These are phyloP conservation scores for Lasioglossum lativentre DNA, from an alignment of 2,888 invertebrate species.

Conservation along the genomic window DNA sequence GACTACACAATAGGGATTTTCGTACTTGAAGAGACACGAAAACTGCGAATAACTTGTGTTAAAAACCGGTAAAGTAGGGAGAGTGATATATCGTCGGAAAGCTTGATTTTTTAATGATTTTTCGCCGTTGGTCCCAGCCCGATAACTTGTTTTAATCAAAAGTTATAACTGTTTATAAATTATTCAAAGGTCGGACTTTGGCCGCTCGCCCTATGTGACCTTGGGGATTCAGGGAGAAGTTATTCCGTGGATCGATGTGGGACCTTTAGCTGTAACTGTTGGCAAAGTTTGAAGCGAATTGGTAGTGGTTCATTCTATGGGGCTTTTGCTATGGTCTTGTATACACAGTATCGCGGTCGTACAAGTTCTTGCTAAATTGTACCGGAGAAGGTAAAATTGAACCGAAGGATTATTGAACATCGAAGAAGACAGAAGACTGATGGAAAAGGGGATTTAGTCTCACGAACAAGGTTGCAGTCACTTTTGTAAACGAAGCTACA, in stretches of 20 bases:
- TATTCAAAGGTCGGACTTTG: neutral
- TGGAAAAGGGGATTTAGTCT: neutral
- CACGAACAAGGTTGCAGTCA: neutral
- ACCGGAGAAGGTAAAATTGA: neutral
- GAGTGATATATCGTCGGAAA: neutral
- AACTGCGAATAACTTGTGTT: neutral
- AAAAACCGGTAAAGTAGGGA: neutral
- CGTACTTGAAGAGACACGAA: neutral
- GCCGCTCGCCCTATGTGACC: neutral
- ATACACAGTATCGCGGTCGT: neutral
- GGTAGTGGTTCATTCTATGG: neutral
- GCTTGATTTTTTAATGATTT: neutral
- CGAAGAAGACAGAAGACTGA: neutral
- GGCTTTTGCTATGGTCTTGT: neutral
- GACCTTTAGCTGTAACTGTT: neutral
- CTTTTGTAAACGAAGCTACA: constrained; percentile 7
- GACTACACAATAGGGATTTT: neutral
- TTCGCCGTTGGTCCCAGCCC: neutral
- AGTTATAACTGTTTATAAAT: neutral
- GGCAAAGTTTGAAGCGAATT: neutral
- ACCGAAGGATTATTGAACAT: neutral
- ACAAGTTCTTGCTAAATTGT: neutral
- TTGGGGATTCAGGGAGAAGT: neutral
- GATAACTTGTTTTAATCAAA: neutral
- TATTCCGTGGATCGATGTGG: neutral